Evolutionary conservation across 2,888 invertebrate species (phyloP).

Genomic region (Limnephilus lunatus): DNA sequence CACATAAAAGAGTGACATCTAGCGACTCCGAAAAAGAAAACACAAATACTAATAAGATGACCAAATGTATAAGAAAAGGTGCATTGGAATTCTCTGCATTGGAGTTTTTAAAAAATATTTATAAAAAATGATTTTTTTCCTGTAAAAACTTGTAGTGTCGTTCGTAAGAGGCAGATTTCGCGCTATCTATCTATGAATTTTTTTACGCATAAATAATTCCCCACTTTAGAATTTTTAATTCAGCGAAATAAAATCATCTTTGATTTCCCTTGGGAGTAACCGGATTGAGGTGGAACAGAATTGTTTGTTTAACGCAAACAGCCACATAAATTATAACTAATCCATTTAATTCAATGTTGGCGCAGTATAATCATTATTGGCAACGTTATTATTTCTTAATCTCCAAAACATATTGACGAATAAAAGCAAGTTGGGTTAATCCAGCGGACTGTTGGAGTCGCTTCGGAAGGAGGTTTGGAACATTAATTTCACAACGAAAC

Average conservation of each 20-base stretch:
- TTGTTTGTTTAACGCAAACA: not conserved
- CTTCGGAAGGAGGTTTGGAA: constrained; percentile 4
- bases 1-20: too few species aligned
- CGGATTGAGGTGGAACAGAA: not conserved
- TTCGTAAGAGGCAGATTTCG: not conserved
- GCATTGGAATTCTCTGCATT: too few species aligned
- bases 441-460: not conserved
- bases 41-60: too few species aligned
- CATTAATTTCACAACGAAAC: constrained; percentile 37
- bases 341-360: not conserved
- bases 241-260: not conserved
- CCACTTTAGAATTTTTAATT: not conserved
- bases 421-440: not conserved
- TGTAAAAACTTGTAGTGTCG: not conserved
- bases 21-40: too few species aligned
- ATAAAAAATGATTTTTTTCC: too few species aligned
- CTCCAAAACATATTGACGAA: not conserved
- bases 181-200: not conserved
- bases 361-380: not conserved
- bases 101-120: too few species aligned
- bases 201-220: not conserved
- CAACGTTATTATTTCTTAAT: not conserved
- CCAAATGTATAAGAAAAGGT: too few species aligned
- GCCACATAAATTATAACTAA: not conserved
- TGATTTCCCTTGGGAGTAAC: not conserved